Evolutionary conservation across 2,113 vertebrate genomes (phyloP).

Genomic region (Hydropotes inermis): DNA sequence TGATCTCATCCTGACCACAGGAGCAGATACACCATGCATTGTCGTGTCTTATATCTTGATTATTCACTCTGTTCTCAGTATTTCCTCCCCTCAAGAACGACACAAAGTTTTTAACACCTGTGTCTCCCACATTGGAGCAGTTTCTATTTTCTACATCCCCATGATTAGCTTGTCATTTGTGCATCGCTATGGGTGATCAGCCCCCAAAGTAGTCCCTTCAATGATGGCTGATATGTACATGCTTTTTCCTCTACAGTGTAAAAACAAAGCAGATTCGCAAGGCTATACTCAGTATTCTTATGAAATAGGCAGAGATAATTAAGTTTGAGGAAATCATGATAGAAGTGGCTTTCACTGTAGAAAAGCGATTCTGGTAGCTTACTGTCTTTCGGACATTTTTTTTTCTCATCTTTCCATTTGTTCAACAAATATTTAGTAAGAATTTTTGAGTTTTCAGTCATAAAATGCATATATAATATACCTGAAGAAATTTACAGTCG

Average conservation of each 20-base stretch:
- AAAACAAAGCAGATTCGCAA: slow-evolving; percentile 52
- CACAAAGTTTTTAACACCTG: slow-evolving; percentile 56
- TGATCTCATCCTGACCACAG: slow-evolving; percentile 15
- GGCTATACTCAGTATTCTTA: neutral
- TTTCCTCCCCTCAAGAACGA: slow-evolving; percentile 15
- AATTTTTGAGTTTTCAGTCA: neutral
- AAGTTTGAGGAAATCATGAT: neutral
- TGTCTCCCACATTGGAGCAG: slow-evolving; percentile 39
- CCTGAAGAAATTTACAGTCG: neutral
- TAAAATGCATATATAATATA: neutral
- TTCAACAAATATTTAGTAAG: neutral
- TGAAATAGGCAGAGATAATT: slow-evolving; percentile 8
- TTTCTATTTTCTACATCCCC: slow-evolving; percentile 55
- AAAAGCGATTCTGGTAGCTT: neutral
- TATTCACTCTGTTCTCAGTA: slow-evolving; percentile 3
- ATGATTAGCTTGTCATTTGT: slow-evolving; percentile 55
- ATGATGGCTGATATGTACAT: slow-evolving; percentile 61
- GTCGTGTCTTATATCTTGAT: slow-evolving; percentile 48
- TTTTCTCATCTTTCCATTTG: neutral
- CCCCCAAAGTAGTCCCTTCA: neutral
- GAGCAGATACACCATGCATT: slow-evolving; percentile 25
- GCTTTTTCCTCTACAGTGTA: slow-evolving; percentile 57
- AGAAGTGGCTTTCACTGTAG: neutral
- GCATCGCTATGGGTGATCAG: neutral
- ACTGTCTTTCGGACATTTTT: neutral